These are phyloP conservation scores for Phthorimaea operculella DNA, from an alignment of 1,140 invertebrate genomes.

Conservation along the genomic window DNA sequence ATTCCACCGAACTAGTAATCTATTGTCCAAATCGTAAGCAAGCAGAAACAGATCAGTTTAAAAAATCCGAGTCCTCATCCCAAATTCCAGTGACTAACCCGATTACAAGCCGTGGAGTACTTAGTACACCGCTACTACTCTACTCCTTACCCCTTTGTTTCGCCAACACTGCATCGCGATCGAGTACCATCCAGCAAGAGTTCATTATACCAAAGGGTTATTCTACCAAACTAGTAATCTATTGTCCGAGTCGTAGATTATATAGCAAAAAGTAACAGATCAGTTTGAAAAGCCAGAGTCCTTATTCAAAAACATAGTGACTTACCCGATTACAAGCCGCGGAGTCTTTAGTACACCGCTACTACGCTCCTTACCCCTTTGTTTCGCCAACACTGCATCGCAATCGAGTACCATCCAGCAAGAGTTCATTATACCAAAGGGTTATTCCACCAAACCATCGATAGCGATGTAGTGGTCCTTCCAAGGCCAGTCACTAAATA, in stretches of 20 bases:
- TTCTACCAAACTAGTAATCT: constrained; percentile 5
- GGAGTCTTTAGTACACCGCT: constrained; percentile 1
- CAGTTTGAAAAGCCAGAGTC: too few species aligned
- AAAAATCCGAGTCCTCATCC: too few species aligned
- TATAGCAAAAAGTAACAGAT: too few species aligned
- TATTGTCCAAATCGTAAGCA: too few species aligned
- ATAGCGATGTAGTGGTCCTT: too few species aligned
- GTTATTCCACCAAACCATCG: constrained; percentile 17
- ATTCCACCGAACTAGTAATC: constrained; percentile 7
- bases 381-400: constrained; percentile 22
- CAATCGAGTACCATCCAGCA: constrained; percentile 36
- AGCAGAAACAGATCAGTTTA: too few species aligned
- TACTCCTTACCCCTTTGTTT: constrained; percentile 18
- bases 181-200: constrained; percentile 33
- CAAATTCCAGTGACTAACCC: too few species aligned
- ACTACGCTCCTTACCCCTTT: constrained; percentile 9
- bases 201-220: constrained; percentile 36
- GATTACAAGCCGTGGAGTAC: too few species aligned
- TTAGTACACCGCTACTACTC: neutral
- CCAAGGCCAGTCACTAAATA: too few species aligned
- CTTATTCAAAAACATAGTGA: too few species aligned
- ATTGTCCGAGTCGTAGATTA: too few species aligned
- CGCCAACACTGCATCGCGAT: constrained; percentile 23
- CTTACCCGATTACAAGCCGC: too few species aligned
- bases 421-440: constrained; percentile 34